Conservation (phyloP, 53 echinoderm and acorn worm species). For the Mesocentrotus franciscanus region DNA sequence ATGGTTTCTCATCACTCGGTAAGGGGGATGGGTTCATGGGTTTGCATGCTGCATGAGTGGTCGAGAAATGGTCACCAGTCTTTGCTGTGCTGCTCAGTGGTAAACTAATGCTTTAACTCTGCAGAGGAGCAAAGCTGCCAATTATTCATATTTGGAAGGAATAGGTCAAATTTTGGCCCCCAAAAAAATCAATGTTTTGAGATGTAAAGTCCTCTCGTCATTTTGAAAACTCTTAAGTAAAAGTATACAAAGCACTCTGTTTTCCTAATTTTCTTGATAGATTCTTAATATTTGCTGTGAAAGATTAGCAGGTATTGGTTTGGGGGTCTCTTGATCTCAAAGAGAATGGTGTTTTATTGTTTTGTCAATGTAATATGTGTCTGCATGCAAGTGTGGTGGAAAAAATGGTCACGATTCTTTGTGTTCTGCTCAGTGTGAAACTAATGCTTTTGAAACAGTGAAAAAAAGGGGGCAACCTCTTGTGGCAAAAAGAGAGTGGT, state of each 20-base stretch:
- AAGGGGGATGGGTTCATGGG: slow-evolving; percentile 40
- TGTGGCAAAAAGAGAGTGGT: neutral
- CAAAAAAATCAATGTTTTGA: neutral
- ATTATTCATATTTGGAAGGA: neutral
- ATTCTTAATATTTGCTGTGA: neutral
- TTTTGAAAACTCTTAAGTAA: neutral
- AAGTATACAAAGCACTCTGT: neutral
- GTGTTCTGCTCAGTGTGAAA: neutral
- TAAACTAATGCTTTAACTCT: slow-evolving; percentile 37
- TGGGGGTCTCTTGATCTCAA: neutral
- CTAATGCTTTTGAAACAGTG: slow-evolving; percentile 26
- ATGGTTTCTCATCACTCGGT: slow-evolving; percentile 40
- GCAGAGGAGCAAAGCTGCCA: neutral
- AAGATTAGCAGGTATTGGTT: neutral
- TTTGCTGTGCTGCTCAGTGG: neutral
- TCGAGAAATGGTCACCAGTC: slow-evolving; percentile 54
- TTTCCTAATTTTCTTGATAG: neutral
- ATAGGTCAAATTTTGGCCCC: neutral
- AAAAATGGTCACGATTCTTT: slow-evolving; percentile 39
- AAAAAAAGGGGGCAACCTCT: neutral
- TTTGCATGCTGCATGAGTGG: slow-evolving; percentile 54
- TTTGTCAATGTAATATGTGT: neutral
- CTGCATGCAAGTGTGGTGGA: neutral
- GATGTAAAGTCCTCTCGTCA: neutral
- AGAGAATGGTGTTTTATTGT: neutral